Evolutionary conservation across 2,797 vertebrate genomes (phyloP).

Genomic region (Oceanodroma leucorhoa): DNA sequence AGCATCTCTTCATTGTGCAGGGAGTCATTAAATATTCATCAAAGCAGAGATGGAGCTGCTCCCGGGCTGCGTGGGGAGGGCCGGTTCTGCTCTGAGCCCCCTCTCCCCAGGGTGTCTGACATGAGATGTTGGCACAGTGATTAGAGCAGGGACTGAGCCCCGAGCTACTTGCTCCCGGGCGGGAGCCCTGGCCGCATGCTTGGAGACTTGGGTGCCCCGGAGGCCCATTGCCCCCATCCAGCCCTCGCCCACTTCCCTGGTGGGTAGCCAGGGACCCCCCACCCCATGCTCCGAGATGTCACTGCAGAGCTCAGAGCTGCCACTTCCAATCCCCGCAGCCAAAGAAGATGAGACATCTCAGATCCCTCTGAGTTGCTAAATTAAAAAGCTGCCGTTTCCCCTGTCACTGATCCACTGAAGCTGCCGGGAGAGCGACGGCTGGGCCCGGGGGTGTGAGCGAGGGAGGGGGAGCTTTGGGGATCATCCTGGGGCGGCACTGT

Average conservation of each 20-base stretch:
- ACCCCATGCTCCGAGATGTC: background rate
- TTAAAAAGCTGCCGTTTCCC: slow-evolving; percentile 14
- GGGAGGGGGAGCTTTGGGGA: background rate
- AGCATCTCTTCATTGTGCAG: background rate
- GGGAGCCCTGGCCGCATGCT: fast-evolving
- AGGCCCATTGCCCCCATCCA: background rate
- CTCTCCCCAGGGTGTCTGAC: background rate
- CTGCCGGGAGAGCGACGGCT: background rate
- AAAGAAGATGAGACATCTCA: background rate
- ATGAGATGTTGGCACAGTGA: slow-evolving; percentile 21
- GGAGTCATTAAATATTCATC: slow-evolving; percentile 52
- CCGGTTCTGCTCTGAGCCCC: background rate
- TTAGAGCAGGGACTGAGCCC: background rate
- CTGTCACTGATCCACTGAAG: background rate
- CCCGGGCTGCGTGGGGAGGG: fast-evolving
- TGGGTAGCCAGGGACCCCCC: background rate
- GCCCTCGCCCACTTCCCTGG: fast-evolving
- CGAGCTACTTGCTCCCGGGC: background rate
- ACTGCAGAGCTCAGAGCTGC: background rate
- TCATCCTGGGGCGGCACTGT: background rate
- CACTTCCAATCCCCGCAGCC: background rate
- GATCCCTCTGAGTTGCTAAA: background rate
- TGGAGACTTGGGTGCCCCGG: background rate
- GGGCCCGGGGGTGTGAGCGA: fast-evolving
- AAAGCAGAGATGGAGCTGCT: background rate